Evolutionary conservation across 2,888 invertebrate species (phyloP), one percentile per base, ranked within the genome.

Genomic region (Pinctada fucata): DNA sequence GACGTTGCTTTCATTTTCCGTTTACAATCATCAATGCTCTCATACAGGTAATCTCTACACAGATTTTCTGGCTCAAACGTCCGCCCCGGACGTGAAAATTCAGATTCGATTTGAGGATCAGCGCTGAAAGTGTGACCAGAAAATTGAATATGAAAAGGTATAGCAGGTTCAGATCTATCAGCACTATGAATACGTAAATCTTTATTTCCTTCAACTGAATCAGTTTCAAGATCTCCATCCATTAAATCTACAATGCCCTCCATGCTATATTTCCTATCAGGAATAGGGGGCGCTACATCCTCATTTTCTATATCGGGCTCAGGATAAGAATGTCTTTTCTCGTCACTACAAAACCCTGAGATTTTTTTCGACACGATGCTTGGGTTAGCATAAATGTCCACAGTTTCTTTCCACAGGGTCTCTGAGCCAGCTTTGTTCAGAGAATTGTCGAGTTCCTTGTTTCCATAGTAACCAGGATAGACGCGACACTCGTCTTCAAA

Each of bases 231-330:
- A 68, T 58, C 51, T 69, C 52, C 3, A 63, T 16, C 1, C 50
- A 63, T 1, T 49, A 65, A 31, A 66, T 67, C 67, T 31, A 31
- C 31, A 67, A 67, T 67, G 67, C 45, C 31, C 10, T 63, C 63
- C 48, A 73, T 31, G 16, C 73, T 78, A 51, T 80, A 80, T 64
- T 75, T 78, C 45, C 80, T 73, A 16, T 75, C 80, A 49, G 80
- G 80, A 50, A 80, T 73, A 4, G 80, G 80, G 3, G 80, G 80
- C 2, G 75, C 78, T 58, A 52, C 49, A 31, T 51, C 67, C 2
- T 73, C 66, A 45, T 65, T 49, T 3, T 67, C 50, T 6, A 64
- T 72, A 3, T 48, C 58, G 1, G 5, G 51, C 8, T 3, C 45
- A 4, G 6, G 64, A 48, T n/a, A 72, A n/a, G 2, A 64, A 48